Percentiles rank a stretch among this genome's conserved stretches.
These are phyloP conservation scores for Lasius platythorax DNA, from an alignment of 2,888 invertebrate species.

Conservation along the genomic window DNA sequence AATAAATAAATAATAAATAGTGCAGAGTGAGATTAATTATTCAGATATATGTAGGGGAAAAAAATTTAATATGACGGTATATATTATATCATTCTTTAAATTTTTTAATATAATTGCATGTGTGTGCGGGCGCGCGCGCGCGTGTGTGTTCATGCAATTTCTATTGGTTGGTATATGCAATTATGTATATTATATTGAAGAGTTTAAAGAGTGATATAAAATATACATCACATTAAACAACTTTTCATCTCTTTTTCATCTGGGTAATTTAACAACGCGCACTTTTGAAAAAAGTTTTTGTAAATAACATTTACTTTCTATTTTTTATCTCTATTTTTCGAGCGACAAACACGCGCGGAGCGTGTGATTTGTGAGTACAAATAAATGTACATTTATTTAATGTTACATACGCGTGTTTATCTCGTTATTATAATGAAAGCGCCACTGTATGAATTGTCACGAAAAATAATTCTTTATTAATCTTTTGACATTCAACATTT, in stretches of 20 bases:
- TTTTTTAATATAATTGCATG: neutral
- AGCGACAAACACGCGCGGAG: neutral
- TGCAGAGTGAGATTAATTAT: neutral
- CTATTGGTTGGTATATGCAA: neutral
- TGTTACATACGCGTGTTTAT: neutral
- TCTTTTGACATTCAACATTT: slow-evolving; percentile 9
- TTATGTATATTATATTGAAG: neutral
- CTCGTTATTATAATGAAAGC: neutral
- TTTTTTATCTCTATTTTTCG: neutral
- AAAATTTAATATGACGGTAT: neutral
- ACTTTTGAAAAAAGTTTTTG: too few relatives aligned
- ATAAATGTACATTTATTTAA: slow-evolving; percentile 16
- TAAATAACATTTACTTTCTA: neutral
- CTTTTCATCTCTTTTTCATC: neutral
- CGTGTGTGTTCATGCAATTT: too few relatives aligned
- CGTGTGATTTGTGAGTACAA: neutral
- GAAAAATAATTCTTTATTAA: neutral
- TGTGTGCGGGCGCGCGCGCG: too few relatives aligned
- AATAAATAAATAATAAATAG: too few relatives aligned
- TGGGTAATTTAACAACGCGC: neutral
- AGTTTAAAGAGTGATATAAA: neutral
- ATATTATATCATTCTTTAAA: neutral
- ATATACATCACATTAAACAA: neutral
- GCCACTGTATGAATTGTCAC: neutral
- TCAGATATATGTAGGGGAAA: too few relatives aligned